A percentile compares a stretch with the other conserved stretches of the same genome.
Evolutionary conservation across 2,797 vertebrate genomes (phyloP).

Genomic region (Rhyacichthys aspro): DNA sequence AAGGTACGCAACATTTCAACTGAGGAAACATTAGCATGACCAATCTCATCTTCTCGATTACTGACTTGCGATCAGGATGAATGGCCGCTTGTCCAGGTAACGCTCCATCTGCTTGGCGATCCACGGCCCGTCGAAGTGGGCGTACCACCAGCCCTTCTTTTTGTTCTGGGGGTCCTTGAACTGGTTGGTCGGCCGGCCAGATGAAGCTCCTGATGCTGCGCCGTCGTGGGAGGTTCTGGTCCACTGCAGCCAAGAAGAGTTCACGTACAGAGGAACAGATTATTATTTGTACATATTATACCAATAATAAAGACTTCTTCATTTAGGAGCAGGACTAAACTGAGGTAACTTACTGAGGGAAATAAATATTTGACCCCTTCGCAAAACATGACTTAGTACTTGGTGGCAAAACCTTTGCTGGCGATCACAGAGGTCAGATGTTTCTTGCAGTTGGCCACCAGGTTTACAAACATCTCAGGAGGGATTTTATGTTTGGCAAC

Average conservation of each 20-base stretch:
- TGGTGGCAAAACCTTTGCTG: conserved; percentile 5
- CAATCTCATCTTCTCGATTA: too few species aligned
- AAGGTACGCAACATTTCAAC: background rate
- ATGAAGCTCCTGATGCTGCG: conserved; percentile 92
- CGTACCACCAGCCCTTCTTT: conserved; percentile 99
- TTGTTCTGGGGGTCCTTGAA: conserved; percentile 98
- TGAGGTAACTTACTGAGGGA: too few species aligned
- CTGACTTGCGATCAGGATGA: conserved; percentile 93
- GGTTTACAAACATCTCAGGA: conserved; percentile 10
- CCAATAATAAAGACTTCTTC: too few species aligned
- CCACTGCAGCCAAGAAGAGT: conserved; percentile 83
- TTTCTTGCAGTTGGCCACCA: conserved; percentile 10
- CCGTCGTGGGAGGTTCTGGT: conserved; percentile 88
- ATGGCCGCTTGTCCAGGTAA: conserved; percentile 97
- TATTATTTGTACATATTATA: conserved; percentile 11
- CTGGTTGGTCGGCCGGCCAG: conserved; percentile 96
- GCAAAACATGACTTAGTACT: background rate
- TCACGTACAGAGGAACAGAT: conserved; percentile 12
- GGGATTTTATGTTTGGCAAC: conserved; percentile 3
- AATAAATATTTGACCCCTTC: too few species aligned
- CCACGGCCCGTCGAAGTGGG: conserved; percentile 97
- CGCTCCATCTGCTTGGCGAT: conserved; percentile 99
- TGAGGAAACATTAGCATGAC: background rate
- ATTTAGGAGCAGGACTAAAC: too few species aligned
- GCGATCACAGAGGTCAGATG: too few species aligned